phyloP scores from a whole-genome alignment of 2,888 invertebrate species.

The Parnassius orleans region DNA sequence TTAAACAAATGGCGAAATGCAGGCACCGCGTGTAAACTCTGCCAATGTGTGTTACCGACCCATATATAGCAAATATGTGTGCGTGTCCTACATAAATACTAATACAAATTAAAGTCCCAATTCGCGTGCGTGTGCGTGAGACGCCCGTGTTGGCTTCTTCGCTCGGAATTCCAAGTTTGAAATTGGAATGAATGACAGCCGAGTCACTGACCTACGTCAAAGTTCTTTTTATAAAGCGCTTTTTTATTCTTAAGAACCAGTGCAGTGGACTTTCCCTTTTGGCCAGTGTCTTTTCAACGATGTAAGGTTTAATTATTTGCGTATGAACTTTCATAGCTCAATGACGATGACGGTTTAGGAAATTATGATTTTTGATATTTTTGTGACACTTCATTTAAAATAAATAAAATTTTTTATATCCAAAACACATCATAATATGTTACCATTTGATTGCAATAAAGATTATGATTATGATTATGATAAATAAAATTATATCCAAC shows the following conservation, averaged over 20 bases:
- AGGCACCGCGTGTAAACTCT: slow-evolving; percentile 43
- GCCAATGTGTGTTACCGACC: slow-evolving; percentile 57
- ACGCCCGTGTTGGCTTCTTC: slow-evolving; percentile 68
- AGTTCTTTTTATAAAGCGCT: slow-evolving; percentile 38
- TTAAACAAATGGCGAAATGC: slow-evolving; percentile 33
- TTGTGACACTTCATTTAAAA: too few relatives aligned
- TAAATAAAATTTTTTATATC: too few relatives aligned
- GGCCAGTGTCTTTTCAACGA: slow-evolving; percentile 12
- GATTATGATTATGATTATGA: too few relatives aligned
- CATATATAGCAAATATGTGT: slow-evolving; percentile 56
- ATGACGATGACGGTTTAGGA: too few relatives aligned
- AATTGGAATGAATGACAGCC: slow-evolving; percentile 77
- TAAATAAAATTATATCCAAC: too few relatives aligned
- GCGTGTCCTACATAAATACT: slow-evolving; percentile 72
- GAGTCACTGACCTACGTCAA: slow-evolving; percentile 76
- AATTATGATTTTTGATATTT: too few relatives aligned
- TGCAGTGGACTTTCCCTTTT: slow-evolving; percentile 21
- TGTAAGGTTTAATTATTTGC: too few relatives aligned
- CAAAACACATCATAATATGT: too few relatives aligned
- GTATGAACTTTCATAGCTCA: too few relatives aligned
- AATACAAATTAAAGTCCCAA: slow-evolving; percentile 61
- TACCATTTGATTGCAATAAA: too few relatives aligned
- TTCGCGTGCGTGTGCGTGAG: slow-evolving; percentile 55
- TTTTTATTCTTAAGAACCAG: slow-evolving; percentile 27
- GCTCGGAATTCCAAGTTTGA: slow-evolving; percentile 75